These are phyloP conservation scores for Discoglossus pictus DNA, from an alignment of 2,797 vertebrate species.

Conservation along the genomic window DNA sequence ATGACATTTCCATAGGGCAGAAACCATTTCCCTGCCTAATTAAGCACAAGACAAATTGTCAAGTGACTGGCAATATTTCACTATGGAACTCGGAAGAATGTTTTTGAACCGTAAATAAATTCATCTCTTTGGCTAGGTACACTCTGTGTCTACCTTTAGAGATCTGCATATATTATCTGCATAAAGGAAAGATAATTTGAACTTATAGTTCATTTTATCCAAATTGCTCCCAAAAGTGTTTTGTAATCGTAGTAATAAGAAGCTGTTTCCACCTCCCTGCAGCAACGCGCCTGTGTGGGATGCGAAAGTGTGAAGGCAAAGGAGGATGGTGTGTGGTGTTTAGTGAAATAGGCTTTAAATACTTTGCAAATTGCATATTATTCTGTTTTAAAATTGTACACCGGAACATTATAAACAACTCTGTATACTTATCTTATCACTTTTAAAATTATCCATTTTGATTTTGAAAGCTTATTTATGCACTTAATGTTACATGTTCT, in stretches of 20 bases:
- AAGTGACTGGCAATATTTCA: slow-evolving; percentile 21
- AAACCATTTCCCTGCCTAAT: slow-evolving; percentile 45
- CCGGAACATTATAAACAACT: slow-evolving; percentile 14
- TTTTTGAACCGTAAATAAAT: slow-evolving; percentile 29
- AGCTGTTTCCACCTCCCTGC: slow-evolving; percentile 13
- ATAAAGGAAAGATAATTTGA: slow-evolving; percentile 34
- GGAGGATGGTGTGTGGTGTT: background rate
- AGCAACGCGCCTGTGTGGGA: slow-evolving; percentile 24
- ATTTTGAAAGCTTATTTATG: slow-evolving; percentile 5
- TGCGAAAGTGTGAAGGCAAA: slow-evolving; percentile 22
- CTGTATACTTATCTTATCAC: background rate
- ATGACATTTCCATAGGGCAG: slow-evolving; percentile 36
- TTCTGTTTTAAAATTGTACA: slow-evolving; percentile 1
- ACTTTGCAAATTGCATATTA: slow-evolving; percentile 22
- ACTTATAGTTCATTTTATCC: slow-evolving; percentile 35
- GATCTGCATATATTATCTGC: slow-evolving; percentile 33
- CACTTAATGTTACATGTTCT: slow-evolving; percentile 14
- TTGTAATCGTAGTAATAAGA: slow-evolving; percentile 24
- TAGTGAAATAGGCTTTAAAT: slow-evolving; percentile 20
- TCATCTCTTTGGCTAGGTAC: slow-evolving; percentile 19
- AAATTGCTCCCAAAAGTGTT: slow-evolving; percentile 45
- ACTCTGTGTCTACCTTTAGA: slow-evolving; percentile 20
- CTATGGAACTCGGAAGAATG: slow-evolving; percentile 3
- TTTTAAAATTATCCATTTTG: slow-evolving; percentile 8
- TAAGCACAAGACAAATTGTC: slow-evolving; percentile 44